Conservation (phyloP, 37 sponge, comb jelly and placozoan species). For the Axinella damicornis region DNA sequence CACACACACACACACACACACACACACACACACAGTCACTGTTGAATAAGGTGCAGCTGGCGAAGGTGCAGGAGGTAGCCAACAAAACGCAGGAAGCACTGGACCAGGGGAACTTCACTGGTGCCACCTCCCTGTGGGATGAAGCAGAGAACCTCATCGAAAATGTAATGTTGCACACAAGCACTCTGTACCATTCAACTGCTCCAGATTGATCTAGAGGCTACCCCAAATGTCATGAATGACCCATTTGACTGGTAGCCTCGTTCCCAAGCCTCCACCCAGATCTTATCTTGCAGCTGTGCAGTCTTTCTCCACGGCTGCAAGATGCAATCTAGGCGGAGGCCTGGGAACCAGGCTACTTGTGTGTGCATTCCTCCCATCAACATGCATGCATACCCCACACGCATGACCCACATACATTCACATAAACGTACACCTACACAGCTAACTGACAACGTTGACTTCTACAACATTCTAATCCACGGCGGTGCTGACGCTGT, state of each 20-base stretch:
- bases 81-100: conserved; percentile 41
- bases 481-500: conserved; percentile 42
- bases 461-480: conserved; percentile 73
- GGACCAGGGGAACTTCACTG: conserved; percentile 12
- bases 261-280: too few relatives aligned
- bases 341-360: too few relatives aligned
- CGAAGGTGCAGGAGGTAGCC: conserved; percentile 3
- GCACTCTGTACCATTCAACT: too few relatives aligned
- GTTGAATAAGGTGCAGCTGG: conserved; percentile 43
- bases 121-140: conserved; percentile 67
- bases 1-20: conserved; percentile 24
- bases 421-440: neutral
- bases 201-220: too few relatives aligned
- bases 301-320: too few relatives aligned
- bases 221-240: too few relatives aligned
- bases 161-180: conserved; percentile 11
- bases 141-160: conserved; percentile 41
- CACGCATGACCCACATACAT: neutral
- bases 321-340: too few relatives aligned
- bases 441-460: conserved; percentile 67
- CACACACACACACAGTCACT: conserved; percentile 62
- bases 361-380: too few relatives aligned
- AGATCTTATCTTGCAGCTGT: too few relatives aligned
- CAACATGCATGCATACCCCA: conserved; percentile 1
- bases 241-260: too few relatives aligned